Conservation (phyloP, 1,140 invertebrate species). For the Nasonia longicornis region DNA sequence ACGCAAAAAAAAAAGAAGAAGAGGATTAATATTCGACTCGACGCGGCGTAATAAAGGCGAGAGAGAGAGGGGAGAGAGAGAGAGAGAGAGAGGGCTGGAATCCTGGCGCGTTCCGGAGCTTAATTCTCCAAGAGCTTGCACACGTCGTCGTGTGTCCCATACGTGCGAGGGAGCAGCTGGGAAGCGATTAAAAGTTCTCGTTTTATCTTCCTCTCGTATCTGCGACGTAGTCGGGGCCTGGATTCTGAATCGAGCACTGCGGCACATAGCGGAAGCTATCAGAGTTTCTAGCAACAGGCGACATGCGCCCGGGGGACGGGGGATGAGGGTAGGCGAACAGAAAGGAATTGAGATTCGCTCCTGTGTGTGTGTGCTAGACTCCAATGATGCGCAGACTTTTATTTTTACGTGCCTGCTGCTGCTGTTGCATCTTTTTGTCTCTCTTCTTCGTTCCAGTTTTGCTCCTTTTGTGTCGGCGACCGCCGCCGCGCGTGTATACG, state of each 20-base stretch:
- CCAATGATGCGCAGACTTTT: constrained; percentile 8
- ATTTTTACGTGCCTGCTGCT: neutral
- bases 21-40: no score
- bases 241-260: neutral
- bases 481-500: neutral
- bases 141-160: no score
- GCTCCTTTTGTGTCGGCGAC: neutral
- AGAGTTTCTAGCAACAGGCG: neutral
- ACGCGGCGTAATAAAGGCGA: no score
- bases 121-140: no score
- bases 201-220: neutral
- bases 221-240: neutral
- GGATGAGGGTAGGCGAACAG: no score
- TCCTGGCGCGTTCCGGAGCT: no score
- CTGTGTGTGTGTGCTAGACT: neutral
- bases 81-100: no score
- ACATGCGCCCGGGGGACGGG: neutral
- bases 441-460: neutral
- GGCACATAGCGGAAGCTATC: neutral
- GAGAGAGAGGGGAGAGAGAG: no score
- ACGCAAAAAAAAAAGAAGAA: no score
- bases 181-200: neutral
- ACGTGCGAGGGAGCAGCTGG: neutral
- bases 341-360: constrained; percentile 1
- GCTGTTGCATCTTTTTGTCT: neutral